These are phyloP conservation scores for Conchocele bisecta DNA, from an alignment of 2,888 invertebrate species.

Conservation along the genomic window DNA sequence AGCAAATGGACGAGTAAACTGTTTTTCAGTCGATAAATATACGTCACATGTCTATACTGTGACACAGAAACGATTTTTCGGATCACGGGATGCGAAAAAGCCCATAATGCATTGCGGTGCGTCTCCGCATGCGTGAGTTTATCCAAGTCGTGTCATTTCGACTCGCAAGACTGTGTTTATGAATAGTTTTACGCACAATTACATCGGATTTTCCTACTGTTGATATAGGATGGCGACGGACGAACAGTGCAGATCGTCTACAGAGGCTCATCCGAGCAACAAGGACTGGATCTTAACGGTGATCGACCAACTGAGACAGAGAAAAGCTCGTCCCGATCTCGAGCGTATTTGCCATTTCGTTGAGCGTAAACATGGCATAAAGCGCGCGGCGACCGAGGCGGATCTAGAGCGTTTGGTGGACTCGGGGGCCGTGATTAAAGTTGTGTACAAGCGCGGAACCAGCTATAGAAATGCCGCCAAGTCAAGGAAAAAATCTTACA, in stretches of 20 bases:
- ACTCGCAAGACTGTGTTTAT: not conserved
- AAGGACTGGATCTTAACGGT: conserved; percentile 87
- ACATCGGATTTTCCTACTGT: too few species aligned
- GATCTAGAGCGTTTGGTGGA: conserved; percentile 91
- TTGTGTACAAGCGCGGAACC: conserved; percentile 93
- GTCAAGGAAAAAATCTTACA: conserved; percentile 86
- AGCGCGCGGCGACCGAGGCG: conserved; percentile 85
- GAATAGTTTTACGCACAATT: not conserved
- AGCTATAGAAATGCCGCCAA: conserved; percentile 92
- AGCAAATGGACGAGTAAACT: not conserved
- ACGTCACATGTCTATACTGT: conserved; percentile 7
- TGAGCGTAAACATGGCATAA: conserved; percentile 88
- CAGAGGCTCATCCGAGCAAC: conserved; percentile 1
- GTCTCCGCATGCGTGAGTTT: conserved; percentile 64
- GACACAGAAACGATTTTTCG: conserved; percentile 31
- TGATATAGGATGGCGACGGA: too few species aligned
- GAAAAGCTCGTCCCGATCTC: conserved; percentile 93
- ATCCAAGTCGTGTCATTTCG: conserved; percentile 49
- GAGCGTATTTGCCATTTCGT: conserved; percentile 92
- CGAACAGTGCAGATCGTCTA: too few species aligned
- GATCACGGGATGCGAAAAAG: conserved; percentile 37
- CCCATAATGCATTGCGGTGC: conserved; percentile 67
- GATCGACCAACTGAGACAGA: conserved; percentile 91
- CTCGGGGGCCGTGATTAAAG: conserved; percentile 90
- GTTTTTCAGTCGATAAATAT: not conserved